Base-by-base conservation (phyloP, 2,888 invertebrate species). In the Drosophila tripunctata region DNA sequence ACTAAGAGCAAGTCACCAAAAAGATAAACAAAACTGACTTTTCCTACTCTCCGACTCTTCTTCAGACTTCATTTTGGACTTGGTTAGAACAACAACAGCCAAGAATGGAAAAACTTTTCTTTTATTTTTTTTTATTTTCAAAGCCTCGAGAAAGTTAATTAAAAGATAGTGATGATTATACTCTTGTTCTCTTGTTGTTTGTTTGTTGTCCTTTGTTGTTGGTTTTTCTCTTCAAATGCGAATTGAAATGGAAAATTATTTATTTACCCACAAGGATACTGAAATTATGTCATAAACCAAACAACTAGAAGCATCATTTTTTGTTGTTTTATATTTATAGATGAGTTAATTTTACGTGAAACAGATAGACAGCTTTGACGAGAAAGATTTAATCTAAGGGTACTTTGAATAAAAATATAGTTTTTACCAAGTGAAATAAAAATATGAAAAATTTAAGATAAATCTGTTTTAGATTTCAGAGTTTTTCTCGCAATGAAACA, bases 1-100 rank as follows among this genome's bases (percentile, higher is more conserved):
- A 80, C 66, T 73, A 67, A 76, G 67, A 65, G 62, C 72, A 78
- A 54, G 40, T 68, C 69, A 67, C n/a, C 51, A 67, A 52, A 17
- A 78, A 79, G 70, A 79, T 70, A 79, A 82, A 76, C 67, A 82
- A 54, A 38, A 38, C 45, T 47, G 40, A 70, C 54, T 8, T 12
- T 36, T 27, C 17, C 19, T 27, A 21, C 17, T 27, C 27, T 27
- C 24, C 6, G 24, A 7, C 24, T 3, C 22, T 10, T n/a, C n/a
- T n/a, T n/a, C 27, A 36, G 36, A 17, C 19, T 27, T 31, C 17
- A 38, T n/a, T n/a, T n/a, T n/a, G n/a, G 31, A 24, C 4, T 48
- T n/a, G 48, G 12, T 60, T 52, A 47, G 51, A 67, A 56, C 51
- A 62, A 40, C 55, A 63, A n/a, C n/a, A n/a, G n/a, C n/a, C n/a